phyloP scores from a whole-genome alignment of 1,140 invertebrate species.

The Microplitis demolitor region DNA sequence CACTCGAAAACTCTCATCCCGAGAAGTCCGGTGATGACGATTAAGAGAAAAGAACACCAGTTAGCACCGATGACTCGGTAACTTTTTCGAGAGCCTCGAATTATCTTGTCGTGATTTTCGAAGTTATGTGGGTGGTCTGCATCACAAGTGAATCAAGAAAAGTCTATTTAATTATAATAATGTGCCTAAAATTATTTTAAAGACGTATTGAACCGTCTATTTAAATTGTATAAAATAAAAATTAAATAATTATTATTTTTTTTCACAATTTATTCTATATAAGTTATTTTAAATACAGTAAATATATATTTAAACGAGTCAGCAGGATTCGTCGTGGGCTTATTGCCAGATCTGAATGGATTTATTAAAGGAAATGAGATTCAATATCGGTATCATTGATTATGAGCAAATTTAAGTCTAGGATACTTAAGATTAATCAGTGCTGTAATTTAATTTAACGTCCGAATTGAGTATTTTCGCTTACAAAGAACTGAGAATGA shows the following conservation, averaged over 20 bases:
- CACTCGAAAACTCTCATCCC: too few relatives aligned
- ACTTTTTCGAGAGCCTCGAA: conserved; percentile 57
- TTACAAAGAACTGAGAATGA: conserved; percentile 52
- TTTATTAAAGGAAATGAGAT: too few relatives aligned
- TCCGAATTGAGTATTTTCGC: conserved; percentile 60
- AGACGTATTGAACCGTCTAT: too few relatives aligned
- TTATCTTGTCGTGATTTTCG: conserved; percentile 55
- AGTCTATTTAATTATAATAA: background rate
- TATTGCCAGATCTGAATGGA: too few relatives aligned
- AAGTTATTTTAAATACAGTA: too few relatives aligned
- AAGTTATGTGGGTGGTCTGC: conserved; percentile 52
- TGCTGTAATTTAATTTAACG: conserved; percentile 59
- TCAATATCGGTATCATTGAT: too few relatives aligned
- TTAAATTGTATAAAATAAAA: too few relatives aligned
- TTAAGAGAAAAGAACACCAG: conserved; percentile 60
- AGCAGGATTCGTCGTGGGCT: too few relatives aligned
- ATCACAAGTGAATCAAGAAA: background rate
- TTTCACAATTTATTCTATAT: too few relatives aligned
- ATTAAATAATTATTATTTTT: too few relatives aligned
- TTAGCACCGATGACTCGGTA: conserved; percentile 60
- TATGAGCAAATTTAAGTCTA: background rate
- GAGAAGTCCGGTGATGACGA: conserved; percentile 31
- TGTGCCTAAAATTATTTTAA: too few relatives aligned
- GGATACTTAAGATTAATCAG: conserved; percentile 60
- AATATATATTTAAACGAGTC: too few relatives aligned